Conservation (phyloP, 2,888 invertebrate genomes). For the Spilarctia lutea region DNA sequence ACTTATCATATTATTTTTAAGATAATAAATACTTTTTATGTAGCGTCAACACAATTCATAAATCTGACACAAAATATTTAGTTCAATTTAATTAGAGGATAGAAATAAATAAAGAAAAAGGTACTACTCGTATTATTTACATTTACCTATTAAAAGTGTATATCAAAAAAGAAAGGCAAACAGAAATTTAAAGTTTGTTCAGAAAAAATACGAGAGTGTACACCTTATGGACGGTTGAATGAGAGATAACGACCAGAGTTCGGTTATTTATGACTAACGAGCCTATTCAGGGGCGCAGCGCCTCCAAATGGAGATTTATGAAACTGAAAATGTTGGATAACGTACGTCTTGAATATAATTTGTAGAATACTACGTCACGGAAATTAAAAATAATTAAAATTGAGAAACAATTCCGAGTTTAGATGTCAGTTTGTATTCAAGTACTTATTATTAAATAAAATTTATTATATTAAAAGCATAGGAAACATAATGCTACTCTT, state of each 20-base stretch:
- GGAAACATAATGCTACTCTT: neutral
- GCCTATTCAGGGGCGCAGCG: constrained; percentile 79
- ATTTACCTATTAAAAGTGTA: constrained; percentile 36
- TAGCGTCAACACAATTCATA: neutral
- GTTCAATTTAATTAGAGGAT: neutral
- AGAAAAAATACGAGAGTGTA: constrained; percentile 53
- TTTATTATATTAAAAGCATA: neutral
- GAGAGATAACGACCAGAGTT: constrained; percentile 83
- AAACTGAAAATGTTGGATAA: constrained; percentile 81
- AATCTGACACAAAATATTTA: neutral
- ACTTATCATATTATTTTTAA: too few species aligned
- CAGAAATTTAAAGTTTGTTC: constrained; percentile 62
- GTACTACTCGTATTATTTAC: constrained; percentile 7
- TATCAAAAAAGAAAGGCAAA: constrained; percentile 48
- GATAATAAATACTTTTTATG: neutral
- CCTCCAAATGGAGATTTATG: constrained; percentile 83
- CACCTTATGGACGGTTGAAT: constrained; percentile 74
- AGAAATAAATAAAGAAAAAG: neutral
- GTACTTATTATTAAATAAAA: neutral
- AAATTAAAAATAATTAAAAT: constrained; percentile 20
- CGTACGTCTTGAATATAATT: constrained; percentile 77
- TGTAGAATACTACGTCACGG: constrained; percentile 56
- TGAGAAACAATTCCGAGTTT: neutral
- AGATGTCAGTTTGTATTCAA: neutral
- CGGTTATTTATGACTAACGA: constrained; percentile 85